These are phyloP conservation scores for Pomacea maculata DNA, from an alignment of 1,140 invertebrate genomes.

Conservation along the genomic window DNA sequence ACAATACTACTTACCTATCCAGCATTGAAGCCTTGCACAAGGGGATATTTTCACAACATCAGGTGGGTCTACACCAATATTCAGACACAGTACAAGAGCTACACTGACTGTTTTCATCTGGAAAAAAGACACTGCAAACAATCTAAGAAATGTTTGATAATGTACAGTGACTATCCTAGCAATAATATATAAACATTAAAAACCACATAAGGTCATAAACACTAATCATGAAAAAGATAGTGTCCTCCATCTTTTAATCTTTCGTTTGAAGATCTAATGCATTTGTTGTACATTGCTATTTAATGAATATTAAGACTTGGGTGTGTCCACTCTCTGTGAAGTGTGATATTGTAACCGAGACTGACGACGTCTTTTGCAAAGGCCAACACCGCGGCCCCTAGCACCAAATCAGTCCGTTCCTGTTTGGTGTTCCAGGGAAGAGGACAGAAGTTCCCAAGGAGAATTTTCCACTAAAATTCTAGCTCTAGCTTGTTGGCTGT, in stretches of 20 bases:
- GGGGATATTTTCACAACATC: conserved; percentile 97
- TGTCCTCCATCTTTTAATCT: background rate
- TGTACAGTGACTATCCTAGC: background rate
- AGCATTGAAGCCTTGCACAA: conserved; percentile 94
- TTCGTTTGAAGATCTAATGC: background rate
- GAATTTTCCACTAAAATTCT: too few relatives aligned
- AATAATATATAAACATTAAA: background rate
- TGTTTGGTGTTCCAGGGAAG: too few relatives aligned
- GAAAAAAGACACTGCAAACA: conserved; percentile 27
- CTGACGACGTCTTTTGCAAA: too few relatives aligned
- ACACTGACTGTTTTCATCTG: conserved; percentile 91
- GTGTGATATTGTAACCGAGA: too few relatives aligned
- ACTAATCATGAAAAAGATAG: background rate
- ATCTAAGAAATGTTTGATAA: conserved; percentile 1
- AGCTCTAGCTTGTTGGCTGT: too few relatives aligned
- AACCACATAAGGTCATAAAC: background rate
- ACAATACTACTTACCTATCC: conserved; percentile 81
- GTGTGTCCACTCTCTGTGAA: too few relatives aligned
- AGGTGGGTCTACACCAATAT: conserved; percentile 98
- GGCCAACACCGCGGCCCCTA: too few relatives aligned
- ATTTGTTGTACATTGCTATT: background rate
- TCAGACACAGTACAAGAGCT: conserved; percentile 95
- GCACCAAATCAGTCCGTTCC: too few relatives aligned
- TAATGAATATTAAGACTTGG: background rate
- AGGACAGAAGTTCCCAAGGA: too few relatives aligned